Percentiles rank a stretch among this genome's conserved stretches.
Evolutionary conservation across 2,113 vertebrate species (phyloP).

Genomic region (Paedocypris sp.): DNA sequence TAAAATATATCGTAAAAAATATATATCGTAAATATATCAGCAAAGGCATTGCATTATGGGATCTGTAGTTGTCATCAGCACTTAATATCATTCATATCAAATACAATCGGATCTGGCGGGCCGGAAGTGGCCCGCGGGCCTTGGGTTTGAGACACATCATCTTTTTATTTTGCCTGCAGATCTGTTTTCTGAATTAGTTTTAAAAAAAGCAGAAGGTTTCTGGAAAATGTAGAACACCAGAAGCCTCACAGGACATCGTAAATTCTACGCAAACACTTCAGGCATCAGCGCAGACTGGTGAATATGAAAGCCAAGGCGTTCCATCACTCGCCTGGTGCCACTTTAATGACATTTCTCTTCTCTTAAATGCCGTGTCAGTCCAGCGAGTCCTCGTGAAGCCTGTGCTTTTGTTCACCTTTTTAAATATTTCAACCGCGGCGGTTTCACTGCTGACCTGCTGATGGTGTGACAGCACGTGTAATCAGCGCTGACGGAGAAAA

Average conservation of each 20-base stretch:
- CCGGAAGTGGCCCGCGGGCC: too few species aligned
- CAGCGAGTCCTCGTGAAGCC: not conserved
- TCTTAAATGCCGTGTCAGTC: not conserved
- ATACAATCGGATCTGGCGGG: too few species aligned
- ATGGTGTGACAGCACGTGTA: slow-evolving; percentile 1
- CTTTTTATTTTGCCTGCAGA: too few species aligned
- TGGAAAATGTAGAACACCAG: not conserved
- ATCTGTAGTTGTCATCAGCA: too few species aligned
- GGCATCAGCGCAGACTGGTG: not conserved
- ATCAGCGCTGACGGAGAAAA: slow-evolving; percentile 14
- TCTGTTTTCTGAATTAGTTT: too few species aligned
- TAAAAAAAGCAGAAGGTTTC: too few species aligned
- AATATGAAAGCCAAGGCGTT: not conserved
- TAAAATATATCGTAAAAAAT: too few species aligned
- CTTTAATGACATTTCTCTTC: not conserved
- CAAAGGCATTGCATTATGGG: too few species aligned
- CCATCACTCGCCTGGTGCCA: not conserved
- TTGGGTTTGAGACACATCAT: too few species aligned
- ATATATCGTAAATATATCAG: too few species aligned
- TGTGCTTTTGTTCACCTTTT: slow-evolving; percentile 28
- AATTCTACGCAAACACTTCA: not conserved
- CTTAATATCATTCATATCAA: too few species aligned
- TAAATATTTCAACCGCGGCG: slow-evolving; percentile 4
- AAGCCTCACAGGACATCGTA: not conserved
- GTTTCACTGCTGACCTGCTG: slow-evolving; percentile 39